phyloP scores from a whole-genome alignment of 1,140 invertebrate species.

The Aphis gossypii region DNA sequence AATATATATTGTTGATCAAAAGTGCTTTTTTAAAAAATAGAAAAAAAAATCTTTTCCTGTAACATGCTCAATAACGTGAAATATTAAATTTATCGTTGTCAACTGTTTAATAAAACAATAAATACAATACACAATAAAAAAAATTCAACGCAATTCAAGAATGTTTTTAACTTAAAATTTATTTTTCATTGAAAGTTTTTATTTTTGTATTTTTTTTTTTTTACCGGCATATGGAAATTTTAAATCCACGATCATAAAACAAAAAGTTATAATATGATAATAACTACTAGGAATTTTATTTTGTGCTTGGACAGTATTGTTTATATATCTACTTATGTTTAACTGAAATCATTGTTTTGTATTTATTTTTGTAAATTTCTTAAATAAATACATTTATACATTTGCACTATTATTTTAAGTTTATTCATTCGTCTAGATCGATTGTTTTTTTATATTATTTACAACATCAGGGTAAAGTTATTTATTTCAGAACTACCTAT shows the following conservation, averaged over 20 bases:
- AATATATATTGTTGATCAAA: not conserved
- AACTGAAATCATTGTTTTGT: not conserved
- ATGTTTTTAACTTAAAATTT: not conserved
- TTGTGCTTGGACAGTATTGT: not conserved
- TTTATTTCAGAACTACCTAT: not conserved
- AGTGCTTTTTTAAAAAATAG: not conserved
- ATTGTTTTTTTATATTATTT: not conserved
- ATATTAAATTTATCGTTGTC: not conserved
- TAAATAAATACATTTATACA: not conserved
- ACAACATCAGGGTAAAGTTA: not conserved
- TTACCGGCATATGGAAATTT: not conserved
- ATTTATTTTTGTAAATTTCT: not conserved
- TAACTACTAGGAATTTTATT: not conserved
- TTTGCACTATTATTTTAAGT: not conserved
- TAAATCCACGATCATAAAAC: not conserved
- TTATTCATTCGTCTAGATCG: not conserved
- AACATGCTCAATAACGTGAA: not conserved
- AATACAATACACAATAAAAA: not conserved
- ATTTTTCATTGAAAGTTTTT: not conserved
- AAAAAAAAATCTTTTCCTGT: not conserved
- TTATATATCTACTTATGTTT: not conserved
- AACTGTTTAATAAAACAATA: not conserved
- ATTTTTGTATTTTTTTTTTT: not conserved
- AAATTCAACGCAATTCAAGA: not conserved
- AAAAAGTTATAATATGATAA: not conserved